Evolutionary conservation across 2,888 invertebrate genomes (phyloP).

Genomic region (Perithous albicinctus): DNA sequence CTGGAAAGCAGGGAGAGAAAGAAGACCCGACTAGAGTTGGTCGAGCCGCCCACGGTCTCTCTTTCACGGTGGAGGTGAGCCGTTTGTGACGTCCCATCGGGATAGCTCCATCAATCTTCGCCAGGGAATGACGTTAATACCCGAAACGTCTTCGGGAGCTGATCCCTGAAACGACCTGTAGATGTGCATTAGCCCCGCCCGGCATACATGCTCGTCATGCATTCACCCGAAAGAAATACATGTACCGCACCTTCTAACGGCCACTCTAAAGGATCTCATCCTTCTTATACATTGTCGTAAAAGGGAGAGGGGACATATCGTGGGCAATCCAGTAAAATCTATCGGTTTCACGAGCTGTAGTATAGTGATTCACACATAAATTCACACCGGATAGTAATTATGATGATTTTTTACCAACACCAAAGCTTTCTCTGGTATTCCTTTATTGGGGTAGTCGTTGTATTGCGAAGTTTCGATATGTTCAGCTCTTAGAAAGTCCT

Average conservation of each 20-base stretch:
- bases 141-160: slow-evolving; percentile 73
- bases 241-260: slow-evolving; percentile 33
- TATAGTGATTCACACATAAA: slow-evolving; percentile 66
- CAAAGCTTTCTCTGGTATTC: slow-evolving; percentile 28
- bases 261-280: slow-evolving; percentile 55
- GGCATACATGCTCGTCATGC: slow-evolving; percentile 5
- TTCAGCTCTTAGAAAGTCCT: too few species aligned
- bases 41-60: slow-evolving; percentile 44
- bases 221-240: slow-evolving; percentile 65
- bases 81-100: slow-evolving; percentile 71
- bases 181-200: slow-evolving; percentile 40
- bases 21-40: slow-evolving; percentile 35
- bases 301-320: neutral
- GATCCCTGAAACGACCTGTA: slow-evolving; percentile 64
- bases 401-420: slow-evolving; percentile 68
- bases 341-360: slow-evolving; percentile 11
- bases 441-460: too few species aligned
- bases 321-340: slow-evolving; percentile 43
- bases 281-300: slow-evolving; percentile 13
- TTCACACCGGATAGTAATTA: slow-evolving; percentile 67
- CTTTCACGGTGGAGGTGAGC: slow-evolving; percentile 45
- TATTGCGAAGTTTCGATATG: too few species aligned
- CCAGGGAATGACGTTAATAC: slow-evolving; percentile 82
- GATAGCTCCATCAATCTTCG: slow-evolving; percentile 82
- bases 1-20: slow-evolving; percentile 11